These are phyloP conservation scores for Nilaparvata lugens DNA, from an alignment of 1,140 invertebrate genomes.

Conservation along the genomic window DNA sequence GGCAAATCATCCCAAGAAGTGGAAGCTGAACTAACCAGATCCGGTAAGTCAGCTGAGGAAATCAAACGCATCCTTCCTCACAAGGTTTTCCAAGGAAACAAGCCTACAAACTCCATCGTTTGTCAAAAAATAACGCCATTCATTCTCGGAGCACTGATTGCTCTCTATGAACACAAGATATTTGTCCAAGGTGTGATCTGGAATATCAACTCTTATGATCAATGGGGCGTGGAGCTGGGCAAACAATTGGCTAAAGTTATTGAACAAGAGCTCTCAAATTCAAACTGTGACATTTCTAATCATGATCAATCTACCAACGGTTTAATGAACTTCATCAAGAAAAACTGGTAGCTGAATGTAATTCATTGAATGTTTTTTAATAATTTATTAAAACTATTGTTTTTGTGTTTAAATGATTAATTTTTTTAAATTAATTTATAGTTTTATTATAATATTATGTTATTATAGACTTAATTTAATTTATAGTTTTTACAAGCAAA, in stretches of 20 bases:
- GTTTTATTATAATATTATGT: too few species aligned
- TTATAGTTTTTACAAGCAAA: too few species aligned
- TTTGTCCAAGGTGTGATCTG: constrained; percentile 97
- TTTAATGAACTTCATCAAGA: constrained; percentile 88
- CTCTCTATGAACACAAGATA: constrained; percentile 97
- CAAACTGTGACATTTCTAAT: constrained; percentile 43
- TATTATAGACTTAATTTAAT: too few species aligned
- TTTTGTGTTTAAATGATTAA: too few species aligned
- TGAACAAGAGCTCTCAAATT: constrained; percentile 77
- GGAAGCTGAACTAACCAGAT: constrained; percentile 59
- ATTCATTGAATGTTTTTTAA: too few species aligned
- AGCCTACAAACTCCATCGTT: constrained; percentile 96
- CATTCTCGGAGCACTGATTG: constrained; percentile 92
- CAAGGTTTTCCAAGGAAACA: constrained; percentile 95
- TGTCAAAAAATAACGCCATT: constrained; percentile 90
- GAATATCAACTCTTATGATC: constrained; percentile 99
- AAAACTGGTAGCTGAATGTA: too few species aligned
- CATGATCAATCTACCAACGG: constrained; percentile 92
- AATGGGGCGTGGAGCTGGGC: constrained; percentile 98
- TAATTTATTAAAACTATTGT: too few species aligned
- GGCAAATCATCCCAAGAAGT: constrained; percentile 80
- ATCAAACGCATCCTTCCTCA: constrained; percentile 81
- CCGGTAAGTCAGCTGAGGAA: constrained; percentile 58
- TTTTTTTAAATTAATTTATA: too few species aligned
- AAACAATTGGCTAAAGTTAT: constrained; percentile 97